Base-by-base conservation (phyloP, 2,113 vertebrate genomes). In the Clarias batrachus region DNA sequence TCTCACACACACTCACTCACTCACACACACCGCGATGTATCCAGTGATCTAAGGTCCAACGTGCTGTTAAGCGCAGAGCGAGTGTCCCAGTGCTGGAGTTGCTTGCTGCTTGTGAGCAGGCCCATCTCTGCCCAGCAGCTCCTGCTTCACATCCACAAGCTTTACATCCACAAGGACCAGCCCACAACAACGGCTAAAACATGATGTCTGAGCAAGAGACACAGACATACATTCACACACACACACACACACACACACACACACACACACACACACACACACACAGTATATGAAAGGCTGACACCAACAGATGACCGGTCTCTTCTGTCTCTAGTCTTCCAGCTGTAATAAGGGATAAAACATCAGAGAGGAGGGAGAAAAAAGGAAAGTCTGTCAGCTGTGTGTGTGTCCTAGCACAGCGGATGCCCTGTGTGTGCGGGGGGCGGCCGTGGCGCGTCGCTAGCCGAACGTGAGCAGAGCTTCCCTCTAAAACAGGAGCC, bases 401-500 rank as follows among this genome's bases (percentile, higher is more conserved):
- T 88, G 90, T 90, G 74, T 89, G 82, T 84, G 90, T 66, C 66
- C 57, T 68, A 88, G 88, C 90, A 86, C 90, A 85, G 90, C 91
- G 83, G 92, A 92, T 92, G 92, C 90, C 93, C 85, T 90, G 91
- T 91, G 82, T 90, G 87, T 68, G 56, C 87, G 89, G 91, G 93
- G 91, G 91, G 91, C 87, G 88, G 91, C 90, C 93, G 91, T 92
- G 91, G 90, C 85, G 93, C 92, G 92, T 95, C 93, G 93, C 93
- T 93, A 94, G 93, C 92, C 90, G 93, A 94, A 92, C 93, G 93
- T 94, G 89, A 91, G 88, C 90, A 73, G 76, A 86, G 91, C 93
- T 94, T 93, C 94, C 93, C 94, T 94, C 88, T 91, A 92, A 93
- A 96, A 94, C 94, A 94, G 92, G 94, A 95, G 88, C 94, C 94